Evolutionary conservation across 2,797 vertebrate species (phyloP).

Genomic region (Ctenosaura bakeri): DNA sequence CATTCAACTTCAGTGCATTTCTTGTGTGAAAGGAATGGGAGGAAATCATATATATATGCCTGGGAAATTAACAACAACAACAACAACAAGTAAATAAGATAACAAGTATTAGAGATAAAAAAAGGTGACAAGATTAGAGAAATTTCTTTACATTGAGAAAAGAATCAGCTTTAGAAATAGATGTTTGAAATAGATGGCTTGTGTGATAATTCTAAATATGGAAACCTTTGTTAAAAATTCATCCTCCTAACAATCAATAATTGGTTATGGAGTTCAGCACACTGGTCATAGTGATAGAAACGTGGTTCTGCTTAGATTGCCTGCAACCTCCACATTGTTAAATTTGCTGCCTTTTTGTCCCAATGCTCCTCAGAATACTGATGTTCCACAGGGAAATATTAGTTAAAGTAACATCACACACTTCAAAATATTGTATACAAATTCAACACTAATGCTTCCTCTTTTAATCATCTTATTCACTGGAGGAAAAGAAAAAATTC

Average conservation of each 20-base stretch:
- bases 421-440: slow-evolving; percentile 15
- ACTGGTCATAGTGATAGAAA: background rate
- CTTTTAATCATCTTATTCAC: slow-evolving; percentile 25
- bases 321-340: background rate
- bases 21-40: background rate
- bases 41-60: background rate
- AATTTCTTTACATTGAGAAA: background rate
- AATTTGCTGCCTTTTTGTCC: background rate
- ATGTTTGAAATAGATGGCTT: background rate
- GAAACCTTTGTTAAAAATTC: background rate
- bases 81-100: no score
- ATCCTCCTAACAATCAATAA: background rate
- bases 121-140: no score
- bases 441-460: slow-evolving; percentile 3
- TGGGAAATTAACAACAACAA: no score
- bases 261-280: background rate
- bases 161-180: background rate
- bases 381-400: background rate
- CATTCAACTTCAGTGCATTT: background rate
- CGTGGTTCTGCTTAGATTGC: background rate
- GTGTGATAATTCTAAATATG: background rate
- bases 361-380: background rate
- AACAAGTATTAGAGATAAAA: no score
- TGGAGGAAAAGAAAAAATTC: slow-evolving; percentile 30
- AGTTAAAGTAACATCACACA: background rate